Evolutionary conservation across 2,888 invertebrate genomes (phyloP), one percentile per base, ranked within the genome.

Genomic region (Pandemis heparana): DNA sequence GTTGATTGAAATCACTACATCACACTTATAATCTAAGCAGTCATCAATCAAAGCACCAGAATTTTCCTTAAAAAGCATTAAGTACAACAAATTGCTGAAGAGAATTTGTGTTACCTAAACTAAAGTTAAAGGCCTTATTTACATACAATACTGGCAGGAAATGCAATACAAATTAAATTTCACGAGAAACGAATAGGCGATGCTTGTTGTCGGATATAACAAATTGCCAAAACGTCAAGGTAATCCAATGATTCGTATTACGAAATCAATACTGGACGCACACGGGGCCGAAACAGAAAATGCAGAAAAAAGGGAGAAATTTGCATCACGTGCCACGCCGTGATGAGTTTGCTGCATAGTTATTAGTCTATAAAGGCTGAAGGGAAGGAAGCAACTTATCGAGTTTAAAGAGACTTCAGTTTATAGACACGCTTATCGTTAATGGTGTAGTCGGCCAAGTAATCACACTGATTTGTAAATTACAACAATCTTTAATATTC

Each of bases 221-320:
- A 10, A n/a, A 51, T 51, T 16, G n/a, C 51, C 51, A n/a, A 51
- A 51, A 51, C 10, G 46, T 6, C 16, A 51, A 51, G 51, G 6
- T n/a, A 51, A 53, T 18, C 51, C 12, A n/a, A 14, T 23, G 14
- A 43, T 56, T 46, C 53, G 4, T 63, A 63, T 38, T 46, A 43
- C 53, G 56, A 70, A 64, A 64, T 46, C 56, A 70, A 70, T 70
- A 70, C 64, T 59, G 61, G 71, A 71, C 67, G 61, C 66, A 51
- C 48, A 46, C 48, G 18, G 12, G 18, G 48, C 18, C 43, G 43
- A 16, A 32, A 41, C 10, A 46, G 66, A 32, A 53, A 66, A 61
- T 53, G 51, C 23, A 43, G 3, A 43, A 62, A 41, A 43, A 48
- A 51, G 48, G 66, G 66, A 41, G 14, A 61, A 66, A 71, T 66